Evolutionary conservation across 2,797 vertebrate species (phyloP).

Genomic region (Helarctos malayanus): DNA sequence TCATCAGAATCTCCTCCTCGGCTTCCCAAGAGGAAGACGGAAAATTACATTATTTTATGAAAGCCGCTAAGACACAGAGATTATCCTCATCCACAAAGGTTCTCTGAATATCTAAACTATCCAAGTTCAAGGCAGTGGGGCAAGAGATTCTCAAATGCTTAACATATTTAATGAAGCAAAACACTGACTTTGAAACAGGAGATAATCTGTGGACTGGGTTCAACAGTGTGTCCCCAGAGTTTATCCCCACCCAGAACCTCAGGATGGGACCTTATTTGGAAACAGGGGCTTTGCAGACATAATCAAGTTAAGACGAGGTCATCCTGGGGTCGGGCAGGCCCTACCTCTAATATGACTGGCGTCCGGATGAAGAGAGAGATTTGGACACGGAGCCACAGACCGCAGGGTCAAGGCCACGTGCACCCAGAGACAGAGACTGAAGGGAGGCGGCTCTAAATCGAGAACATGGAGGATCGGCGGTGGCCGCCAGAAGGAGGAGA

Average conservation of each 20-base stretch:
- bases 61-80: neutral
- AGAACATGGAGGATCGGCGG: accelerated
- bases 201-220: neutral
- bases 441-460: accelerated
- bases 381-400: neutral
- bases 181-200: neutral
- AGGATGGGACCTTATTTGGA: neutral
- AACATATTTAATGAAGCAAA: neutral
- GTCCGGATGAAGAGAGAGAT: neutral
- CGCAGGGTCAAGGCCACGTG: neutral
- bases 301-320: neutral
- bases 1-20: neutral
- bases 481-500: accelerated
- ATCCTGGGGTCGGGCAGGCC: accelerated
- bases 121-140: neutral
- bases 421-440: neutral
- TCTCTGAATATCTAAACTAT: neutral
- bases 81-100: neutral
- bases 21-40: neutral
- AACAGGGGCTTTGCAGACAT: neutral
- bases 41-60: neutral
- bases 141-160: neutral
- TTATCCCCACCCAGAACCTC: neutral
- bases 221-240: neutral
- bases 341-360: neutral